phyloP scores from a whole-genome alignment of 2,113 vertebrate genomes.

The Hymenochirus boettgeri region DNA sequence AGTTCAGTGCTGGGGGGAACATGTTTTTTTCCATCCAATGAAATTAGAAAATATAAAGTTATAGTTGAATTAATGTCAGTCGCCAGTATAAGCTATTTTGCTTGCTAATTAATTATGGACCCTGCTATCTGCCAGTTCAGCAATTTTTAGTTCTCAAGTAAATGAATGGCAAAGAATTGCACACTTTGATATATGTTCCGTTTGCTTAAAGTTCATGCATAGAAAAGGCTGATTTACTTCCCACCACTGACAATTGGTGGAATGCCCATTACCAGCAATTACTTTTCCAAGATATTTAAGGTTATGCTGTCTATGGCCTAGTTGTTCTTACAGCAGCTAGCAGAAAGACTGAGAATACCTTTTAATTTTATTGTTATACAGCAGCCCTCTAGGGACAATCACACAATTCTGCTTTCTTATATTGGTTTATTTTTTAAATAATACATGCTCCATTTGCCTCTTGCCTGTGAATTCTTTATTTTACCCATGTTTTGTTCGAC shows the following conservation, averaged over 20 bases:
- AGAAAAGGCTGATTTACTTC: slow-evolving; percentile 27
- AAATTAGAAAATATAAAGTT: too few species aligned
- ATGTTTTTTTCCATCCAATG: too few species aligned
- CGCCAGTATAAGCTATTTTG: slow-evolving; percentile 14
- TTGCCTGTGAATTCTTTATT: too few species aligned
- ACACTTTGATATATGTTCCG: slow-evolving; percentile 21
- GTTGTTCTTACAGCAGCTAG: neutral
- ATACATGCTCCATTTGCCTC: too few species aligned
- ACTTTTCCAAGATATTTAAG: neutral
- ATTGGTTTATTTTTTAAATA: too few species aligned
- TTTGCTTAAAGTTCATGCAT: slow-evolving; percentile 29
- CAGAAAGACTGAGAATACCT: too few species aligned
- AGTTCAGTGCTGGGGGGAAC: too few species aligned
- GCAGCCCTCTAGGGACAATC: too few species aligned
- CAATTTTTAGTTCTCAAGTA: slow-evolving; percentile 11
- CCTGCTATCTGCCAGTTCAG: slow-evolving; percentile 16
- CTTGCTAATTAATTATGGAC: slow-evolving; percentile 28
- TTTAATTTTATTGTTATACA: too few species aligned
- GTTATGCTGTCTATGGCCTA: slow-evolving; percentile 8
- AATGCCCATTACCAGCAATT: slow-evolving; percentile 10
- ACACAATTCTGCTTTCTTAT: too few species aligned
- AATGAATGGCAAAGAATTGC: slow-evolving; percentile 13
- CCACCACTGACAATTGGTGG: slow-evolving; percentile 2
- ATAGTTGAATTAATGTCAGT: too few species aligned
- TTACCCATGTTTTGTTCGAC: too few species aligned